Base-by-base conservation (phyloP, 2,888 invertebrate species). In the Schizotus pectinicornis region DNA sequence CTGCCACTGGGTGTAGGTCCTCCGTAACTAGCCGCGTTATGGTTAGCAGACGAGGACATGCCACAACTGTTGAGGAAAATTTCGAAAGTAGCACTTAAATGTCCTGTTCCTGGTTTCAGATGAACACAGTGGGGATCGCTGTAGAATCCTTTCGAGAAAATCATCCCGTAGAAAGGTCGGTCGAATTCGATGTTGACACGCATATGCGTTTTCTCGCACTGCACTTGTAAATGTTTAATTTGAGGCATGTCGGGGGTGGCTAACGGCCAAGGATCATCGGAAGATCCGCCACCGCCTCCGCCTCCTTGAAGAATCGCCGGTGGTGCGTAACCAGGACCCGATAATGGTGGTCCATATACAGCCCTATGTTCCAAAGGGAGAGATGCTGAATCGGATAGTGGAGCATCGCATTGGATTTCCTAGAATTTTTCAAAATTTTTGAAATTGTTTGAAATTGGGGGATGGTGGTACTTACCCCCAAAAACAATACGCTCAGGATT, bases 171-270 rank as follows among this genome's bases (percentile, higher is more conserved):
- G 82, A 95, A 95, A 8, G 95, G 95, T 43, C 95, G 86, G 78
- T 95, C 95, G 81, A 95, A 96, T 79, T 95, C 95, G 72, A 96
- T 93, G 79, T 94, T 94, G 53, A 95, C 95, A 49, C 95, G 85
- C 95, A 95, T 95, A 78, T 94, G 93, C 43, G 95, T 94, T 80
- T 95, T 95, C 80, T 95, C 95, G 80, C 95, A 95, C 78, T 95
- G 95, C 67, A 95, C 95, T 83, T 95, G 94, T 63, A 94, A 82
- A 74, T 94, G 92, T 81, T 95, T 95, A 73, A 95, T 95, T 80
- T 94, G 93, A 0, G 95, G 95, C 81, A 94, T 94, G 76, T 95
- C 95, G 12, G 94, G 90, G 42, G 91, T 87, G 39, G 92, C 89
- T 67, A 94, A 81, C 0, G 94, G 95, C 95, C 95, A 95, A 55